Evolutionary conservation across 2,797 vertebrate genomes (phyloP), one percentile per base, ranked within the genome.

Genomic region (Gallinago nigripennis): DNA sequence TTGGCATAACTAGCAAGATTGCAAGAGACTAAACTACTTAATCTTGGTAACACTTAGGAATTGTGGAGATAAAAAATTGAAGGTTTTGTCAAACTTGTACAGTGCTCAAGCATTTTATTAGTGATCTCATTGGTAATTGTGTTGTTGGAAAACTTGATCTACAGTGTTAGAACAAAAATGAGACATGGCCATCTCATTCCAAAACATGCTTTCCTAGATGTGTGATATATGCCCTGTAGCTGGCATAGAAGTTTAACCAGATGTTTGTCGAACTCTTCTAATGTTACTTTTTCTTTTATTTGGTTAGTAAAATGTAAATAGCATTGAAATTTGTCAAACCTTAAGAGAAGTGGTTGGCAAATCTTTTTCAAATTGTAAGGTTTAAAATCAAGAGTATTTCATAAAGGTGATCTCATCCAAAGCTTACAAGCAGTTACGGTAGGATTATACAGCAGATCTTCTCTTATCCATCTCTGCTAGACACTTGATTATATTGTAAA

Each of bases 311-410:
- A 90, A 86, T n/a, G 43, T 84, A 57, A 88, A 54, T 65, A 88
- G n/a, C 46, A 45, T 21, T 53, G 56, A 61, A 84, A 82, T 84
- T 84, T 90, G 48, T 92, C 86, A 90, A 39, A 79, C 66, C 88
- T 80, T 82, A 85, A 94, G 84, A 91, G 83, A 80, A 90, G 56
- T 23, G 21, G 16, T 79, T 91, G 90, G 71, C 78, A 88, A 93
- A 84, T 91, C 27, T 72, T 23, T 64, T 95, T 86, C 45, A 68
- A 92, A 82, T 70, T 66, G 16, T 84, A 60, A 60, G 41, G 25
- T 33, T 91, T 56, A 45, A 80, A 87, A 91, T 54, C 10, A 75
- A 90, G 31, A 61, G 8, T 56, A 37, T 69, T 79, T 77, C 79
- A 28, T 91, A 31, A 63, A 84, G 9, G 9, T 43, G 6, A 21